These are phyloP conservation scores for Naja naja DNA, from an alignment of 2,113 vertebrate genomes.

Conservation along the genomic window DNA sequence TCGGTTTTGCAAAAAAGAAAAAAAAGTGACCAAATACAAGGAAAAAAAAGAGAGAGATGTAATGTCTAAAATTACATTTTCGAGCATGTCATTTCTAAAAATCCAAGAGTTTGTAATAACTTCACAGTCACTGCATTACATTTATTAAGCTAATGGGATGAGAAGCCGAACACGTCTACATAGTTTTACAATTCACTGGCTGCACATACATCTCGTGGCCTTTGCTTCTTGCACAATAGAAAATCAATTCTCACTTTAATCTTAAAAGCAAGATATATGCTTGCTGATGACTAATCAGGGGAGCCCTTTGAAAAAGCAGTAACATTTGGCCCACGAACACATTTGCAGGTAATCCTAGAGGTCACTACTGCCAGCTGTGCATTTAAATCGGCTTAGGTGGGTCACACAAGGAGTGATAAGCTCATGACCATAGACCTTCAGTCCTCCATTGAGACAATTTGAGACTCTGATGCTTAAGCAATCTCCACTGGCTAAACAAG, in stretches of 20 bases:
- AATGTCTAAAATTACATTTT: constrained; percentile 20
- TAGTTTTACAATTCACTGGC: constrained; percentile 12
- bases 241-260: constrained; percentile 13
- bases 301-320: background rate
- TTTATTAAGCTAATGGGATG: constrained; percentile 39
- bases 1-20: constrained; percentile 45
- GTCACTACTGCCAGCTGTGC: background rate
- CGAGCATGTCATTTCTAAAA: constrained; percentile 18
- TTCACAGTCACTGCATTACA: constrained; percentile 30
- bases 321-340: background rate
- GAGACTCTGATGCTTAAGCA: background rate
- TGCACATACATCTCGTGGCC: background rate
- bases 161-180: background rate
- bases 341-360: background rate
- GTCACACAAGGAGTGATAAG: background rate
- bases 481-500: background rate
- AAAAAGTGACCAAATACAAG: constrained; percentile 5
- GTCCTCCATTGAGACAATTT: background rate
- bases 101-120: constrained; percentile 7
- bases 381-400: background rate
- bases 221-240: background rate
- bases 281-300: constrained; percentile 3
- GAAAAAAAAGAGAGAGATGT: constrained; percentile 6
- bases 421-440: background rate
- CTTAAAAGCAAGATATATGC: background rate